Percentiles rank a stretch among this genome's conserved stretches.
Evolutionary conservation across 2,113 vertebrate genomes (phyloP).

Genomic region (Rissa tridactyla): DNA sequence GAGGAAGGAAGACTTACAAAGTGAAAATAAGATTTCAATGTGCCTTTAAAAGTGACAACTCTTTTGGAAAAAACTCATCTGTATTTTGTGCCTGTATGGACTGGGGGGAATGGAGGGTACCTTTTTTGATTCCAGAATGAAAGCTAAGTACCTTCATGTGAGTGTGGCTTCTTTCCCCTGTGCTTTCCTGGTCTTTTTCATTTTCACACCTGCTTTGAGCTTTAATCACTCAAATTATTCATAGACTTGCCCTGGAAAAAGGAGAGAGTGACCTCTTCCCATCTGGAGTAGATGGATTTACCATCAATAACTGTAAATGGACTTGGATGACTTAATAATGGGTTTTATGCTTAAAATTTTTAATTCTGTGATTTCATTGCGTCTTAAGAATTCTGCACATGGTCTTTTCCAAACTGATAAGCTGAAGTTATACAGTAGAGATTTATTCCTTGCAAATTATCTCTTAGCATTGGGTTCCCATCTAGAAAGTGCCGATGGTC

Average conservation of each 20-base stretch:
- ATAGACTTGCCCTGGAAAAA: constrained; percentile 55
- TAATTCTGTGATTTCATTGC: neutral
- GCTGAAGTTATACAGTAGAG: neutral
- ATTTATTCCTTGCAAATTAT: neutral
- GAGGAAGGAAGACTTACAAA: constrained; percentile 47
- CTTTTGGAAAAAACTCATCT: neutral
- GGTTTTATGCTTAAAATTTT: neutral
- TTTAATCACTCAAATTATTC: constrained; percentile 58
- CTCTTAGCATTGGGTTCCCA: neutral
- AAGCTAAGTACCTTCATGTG: neutral
- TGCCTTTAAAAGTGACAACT: constrained; percentile 38
- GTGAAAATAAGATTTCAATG: constrained; percentile 32
- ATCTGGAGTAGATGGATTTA: constrained; percentile 45
- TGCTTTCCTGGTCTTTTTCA: neutral
- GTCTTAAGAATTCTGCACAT: rapidly evolving
- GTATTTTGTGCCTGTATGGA: neutral
- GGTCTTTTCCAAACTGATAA: neutral
- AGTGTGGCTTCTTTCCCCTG: neutral
- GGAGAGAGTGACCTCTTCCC: constrained; percentile 30
- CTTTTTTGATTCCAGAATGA: neutral
- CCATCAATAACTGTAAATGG: constrained; percentile 30
- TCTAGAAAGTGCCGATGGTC: neutral
- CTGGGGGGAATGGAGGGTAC: neutral
- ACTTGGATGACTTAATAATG: constrained; percentile 32
- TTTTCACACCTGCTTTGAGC: constrained; percentile 53